phyloP scores from a whole-genome alignment of 1,140 invertebrate genomes.

The Melitaea cinxia region DNA sequence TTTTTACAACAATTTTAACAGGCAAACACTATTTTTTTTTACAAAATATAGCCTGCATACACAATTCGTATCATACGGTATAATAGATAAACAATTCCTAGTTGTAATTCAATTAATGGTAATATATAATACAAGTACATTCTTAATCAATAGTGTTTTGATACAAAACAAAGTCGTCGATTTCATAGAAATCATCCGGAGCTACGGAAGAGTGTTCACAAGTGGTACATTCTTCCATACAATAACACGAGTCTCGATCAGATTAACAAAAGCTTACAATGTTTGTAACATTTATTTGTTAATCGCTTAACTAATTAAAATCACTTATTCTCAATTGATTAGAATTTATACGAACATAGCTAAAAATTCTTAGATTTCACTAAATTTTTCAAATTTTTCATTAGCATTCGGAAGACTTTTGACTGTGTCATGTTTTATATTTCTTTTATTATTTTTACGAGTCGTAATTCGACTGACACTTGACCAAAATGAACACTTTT shows the following conservation, averaged over 20 bases:
- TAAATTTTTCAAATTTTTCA: not conserved
- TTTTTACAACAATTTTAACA: not conserved
- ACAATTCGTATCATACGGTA: not conserved
- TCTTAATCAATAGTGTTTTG: conserved; percentile 46
- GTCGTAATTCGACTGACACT: not conserved
- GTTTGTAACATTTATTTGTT: not conserved
- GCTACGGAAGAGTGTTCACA: not conserved
- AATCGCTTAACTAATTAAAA: no score
- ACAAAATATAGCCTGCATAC: not conserved
- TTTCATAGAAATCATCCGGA: conserved; percentile 61
- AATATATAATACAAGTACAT: not conserved
- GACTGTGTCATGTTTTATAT: not conserved
- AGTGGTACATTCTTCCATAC: not conserved
- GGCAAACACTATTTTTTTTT: not conserved
- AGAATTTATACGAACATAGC: not conserved
- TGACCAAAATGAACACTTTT: not conserved
- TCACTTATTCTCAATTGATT: no score
- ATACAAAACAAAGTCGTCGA: conserved; percentile 61
- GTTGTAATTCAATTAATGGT: not conserved
- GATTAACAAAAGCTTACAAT: not conserved
- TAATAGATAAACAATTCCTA: conserved; percentile 1
- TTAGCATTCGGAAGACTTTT: conserved; percentile 18
- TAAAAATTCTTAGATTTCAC: conserved; percentile 7
- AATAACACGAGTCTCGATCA: not conserved
- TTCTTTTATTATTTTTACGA: not conserved